phyloP scores from a whole-genome alignment of 2,888 invertebrate genomes.

The Mechanitis mazaeus region DNA sequence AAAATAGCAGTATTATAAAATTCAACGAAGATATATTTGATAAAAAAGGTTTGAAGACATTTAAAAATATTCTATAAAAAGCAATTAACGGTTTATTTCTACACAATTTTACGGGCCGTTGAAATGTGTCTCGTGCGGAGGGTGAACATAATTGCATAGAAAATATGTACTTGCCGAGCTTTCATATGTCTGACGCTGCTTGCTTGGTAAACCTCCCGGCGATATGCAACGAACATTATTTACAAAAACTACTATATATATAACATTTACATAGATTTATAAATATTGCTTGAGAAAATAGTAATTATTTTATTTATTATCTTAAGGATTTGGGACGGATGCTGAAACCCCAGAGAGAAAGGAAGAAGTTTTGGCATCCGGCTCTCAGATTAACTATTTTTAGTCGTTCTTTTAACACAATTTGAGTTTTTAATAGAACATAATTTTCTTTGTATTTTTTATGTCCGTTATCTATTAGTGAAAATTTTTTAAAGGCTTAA shows the following conservation, averaged over 20 bases:
- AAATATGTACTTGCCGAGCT: conserved; percentile 53
- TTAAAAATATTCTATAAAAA: not conserved
- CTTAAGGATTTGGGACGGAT: no score
- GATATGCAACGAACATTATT: conserved; percentile 35
- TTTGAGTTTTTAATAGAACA: no score
- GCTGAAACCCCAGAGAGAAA: no score
- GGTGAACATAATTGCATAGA: conserved; percentile 44
- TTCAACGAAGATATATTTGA: not conserved
- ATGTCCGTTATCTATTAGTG: no score
- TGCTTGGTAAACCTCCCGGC: conserved; percentile 29
- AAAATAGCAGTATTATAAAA: not conserved
- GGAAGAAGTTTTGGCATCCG: no score
- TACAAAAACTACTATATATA: not conserved
- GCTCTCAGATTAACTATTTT: no score
- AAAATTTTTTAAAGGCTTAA: no score
- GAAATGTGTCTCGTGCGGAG: conserved; percentile 30
- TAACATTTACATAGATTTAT: not conserved
- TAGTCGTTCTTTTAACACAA: no score
- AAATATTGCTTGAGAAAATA: no score
- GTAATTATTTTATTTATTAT: no score
- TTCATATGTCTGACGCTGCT: conserved; percentile 54
- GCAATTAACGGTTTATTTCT: conserved; percentile 10
- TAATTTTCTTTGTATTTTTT: no score
- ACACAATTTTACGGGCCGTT: conserved; percentile 21
- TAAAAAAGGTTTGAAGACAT: not conserved